Evolutionary conservation across 2,113 vertebrate species (phyloP).

Genomic region (Sakesphorus luctuosus): DNA sequence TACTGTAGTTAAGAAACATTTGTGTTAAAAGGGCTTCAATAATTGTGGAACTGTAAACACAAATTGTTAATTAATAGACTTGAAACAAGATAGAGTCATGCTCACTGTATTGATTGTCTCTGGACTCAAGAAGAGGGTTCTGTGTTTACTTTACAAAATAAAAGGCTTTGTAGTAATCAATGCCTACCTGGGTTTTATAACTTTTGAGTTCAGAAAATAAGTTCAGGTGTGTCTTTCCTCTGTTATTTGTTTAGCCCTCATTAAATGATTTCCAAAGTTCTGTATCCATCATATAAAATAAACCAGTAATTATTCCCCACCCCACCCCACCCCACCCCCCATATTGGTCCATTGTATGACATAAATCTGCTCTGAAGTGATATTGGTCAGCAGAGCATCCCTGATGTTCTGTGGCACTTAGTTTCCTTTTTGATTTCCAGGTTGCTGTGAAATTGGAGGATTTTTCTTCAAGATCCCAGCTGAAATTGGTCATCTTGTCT

Average conservation of each 20-base stretch:
- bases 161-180: not conserved
- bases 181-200: not conserved
- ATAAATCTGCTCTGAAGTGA: not conserved
- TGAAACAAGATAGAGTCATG: not conserved
- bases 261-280: not conserved
- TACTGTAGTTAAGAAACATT: not conserved
- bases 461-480: not conserved
- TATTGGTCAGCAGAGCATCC: not conserved
- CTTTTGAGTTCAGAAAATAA: not conserved
- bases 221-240: not conserved
- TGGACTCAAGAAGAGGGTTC: not conserved
- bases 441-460: not conserved
- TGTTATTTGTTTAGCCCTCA: not conserved
- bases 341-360: accelerated
- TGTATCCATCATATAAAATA: not conserved
- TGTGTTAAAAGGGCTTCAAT: not conserved
- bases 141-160: not conserved
- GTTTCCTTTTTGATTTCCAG: not conserved
- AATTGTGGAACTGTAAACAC: not conserved
- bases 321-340: not conserved
- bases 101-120: not conserved
- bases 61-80: not conserved
- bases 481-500: not conserved
- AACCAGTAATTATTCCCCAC: not conserved
- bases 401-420: not conserved